Evolutionary conservation across 2,797 vertebrate species (phyloP).

Genomic region (Hypotaenidia philippensis): DNA sequence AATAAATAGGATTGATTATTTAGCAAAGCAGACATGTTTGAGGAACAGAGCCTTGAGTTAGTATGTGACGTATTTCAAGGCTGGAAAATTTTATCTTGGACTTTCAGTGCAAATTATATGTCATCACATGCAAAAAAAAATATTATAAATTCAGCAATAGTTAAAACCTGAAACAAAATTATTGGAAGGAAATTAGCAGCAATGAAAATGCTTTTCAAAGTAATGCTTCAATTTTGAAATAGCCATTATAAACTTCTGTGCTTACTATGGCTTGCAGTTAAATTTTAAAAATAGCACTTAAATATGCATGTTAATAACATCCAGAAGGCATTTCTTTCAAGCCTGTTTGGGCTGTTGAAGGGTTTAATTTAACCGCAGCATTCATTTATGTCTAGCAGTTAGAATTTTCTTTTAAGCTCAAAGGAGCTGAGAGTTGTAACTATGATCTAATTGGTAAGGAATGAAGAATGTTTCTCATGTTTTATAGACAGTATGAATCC

Average conservation of each 20-base stretch:
- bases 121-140: background rate
- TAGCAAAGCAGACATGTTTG: background rate
- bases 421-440: slow-evolving; percentile 78
- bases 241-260: slow-evolving; percentile 81
- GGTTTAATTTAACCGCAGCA: slow-evolving; percentile 82
- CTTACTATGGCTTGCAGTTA: slow-evolving; percentile 80
- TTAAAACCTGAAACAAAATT: slow-evolving; percentile 70
- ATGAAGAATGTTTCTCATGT: slow-evolving; percentile 85
- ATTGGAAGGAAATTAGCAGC: slow-evolving; percentile 71
- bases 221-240: slow-evolving; percentile 71
- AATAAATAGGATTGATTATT: background rate
- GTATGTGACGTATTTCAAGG: background rate
- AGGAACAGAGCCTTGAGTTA: background rate
- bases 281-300: slow-evolving; percentile 83
- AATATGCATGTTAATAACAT: slow-evolving; percentile 82
- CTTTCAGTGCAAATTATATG: background rate
- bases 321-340: slow-evolving; percentile 84
- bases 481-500: slow-evolving; percentile 84
- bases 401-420: slow-evolving; percentile 82
- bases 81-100: background rate
- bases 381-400: slow-evolving; percentile 83
- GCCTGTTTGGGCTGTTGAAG: slow-evolving; percentile 81
- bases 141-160: background rate
- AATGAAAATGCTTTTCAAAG: slow-evolving; percentile 72
- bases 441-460: slow-evolving; percentile 84